phyloP scores from a whole-genome alignment of 2,113 vertebrate genomes.

The Prunella himalayana region DNA sequence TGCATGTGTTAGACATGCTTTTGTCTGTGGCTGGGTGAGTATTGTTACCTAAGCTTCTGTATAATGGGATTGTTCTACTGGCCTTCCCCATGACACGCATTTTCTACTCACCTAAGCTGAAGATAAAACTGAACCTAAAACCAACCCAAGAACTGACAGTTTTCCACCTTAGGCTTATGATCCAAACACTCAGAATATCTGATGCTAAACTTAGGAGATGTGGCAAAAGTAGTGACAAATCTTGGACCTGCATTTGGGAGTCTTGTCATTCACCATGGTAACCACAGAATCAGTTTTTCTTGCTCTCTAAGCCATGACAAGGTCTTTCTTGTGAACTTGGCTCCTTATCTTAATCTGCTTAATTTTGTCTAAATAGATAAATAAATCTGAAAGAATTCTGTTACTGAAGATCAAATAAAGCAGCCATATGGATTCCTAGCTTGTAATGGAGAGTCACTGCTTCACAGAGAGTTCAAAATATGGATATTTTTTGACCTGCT shows the following conservation, averaged over 20 bases:
- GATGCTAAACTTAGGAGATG: background rate
- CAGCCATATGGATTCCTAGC: background rate
- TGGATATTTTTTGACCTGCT: rapidly evolving
- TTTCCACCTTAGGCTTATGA: background rate
- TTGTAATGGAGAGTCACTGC: background rate
- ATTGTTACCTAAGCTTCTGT: background rate
- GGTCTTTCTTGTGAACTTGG: background rate
- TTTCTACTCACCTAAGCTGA: background rate
- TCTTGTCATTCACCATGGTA: background rate
- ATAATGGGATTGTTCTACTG: background rate
- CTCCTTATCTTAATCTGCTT: background rate
- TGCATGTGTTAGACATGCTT: background rate
- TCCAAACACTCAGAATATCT: background rate
- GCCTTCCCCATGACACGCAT: background rate
- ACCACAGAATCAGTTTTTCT: background rate
- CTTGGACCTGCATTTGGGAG: background rate
- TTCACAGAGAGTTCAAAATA: background rate
- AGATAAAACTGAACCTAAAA: background rate
- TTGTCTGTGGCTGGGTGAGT: background rate
- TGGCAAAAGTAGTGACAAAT: background rate
- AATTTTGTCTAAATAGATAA: background rate
- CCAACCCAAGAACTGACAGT: background rate
- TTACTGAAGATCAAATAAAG: background rate
- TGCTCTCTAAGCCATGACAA: background rate
- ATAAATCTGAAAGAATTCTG: background rate